Evolutionary conservation across 1,140 invertebrate species (phyloP).

Genomic region (Dreissena rostriformis): DNA sequence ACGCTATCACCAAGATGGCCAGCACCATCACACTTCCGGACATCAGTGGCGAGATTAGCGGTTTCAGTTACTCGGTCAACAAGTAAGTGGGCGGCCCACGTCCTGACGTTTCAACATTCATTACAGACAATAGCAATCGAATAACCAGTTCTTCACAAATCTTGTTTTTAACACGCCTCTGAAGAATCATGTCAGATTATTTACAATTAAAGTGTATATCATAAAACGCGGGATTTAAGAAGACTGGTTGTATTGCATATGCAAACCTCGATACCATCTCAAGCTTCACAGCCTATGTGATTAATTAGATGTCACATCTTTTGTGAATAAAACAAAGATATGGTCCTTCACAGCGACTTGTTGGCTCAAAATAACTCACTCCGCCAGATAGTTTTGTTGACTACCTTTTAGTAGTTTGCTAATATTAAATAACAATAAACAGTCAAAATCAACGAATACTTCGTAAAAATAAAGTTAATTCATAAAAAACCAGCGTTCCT

Average conservation of each 20-base stretch:
- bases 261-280: neutral
- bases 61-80: slow-evolving; percentile 18
- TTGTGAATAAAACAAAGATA: no score
- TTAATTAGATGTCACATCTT: no score
- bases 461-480: no score
- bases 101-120: neutral
- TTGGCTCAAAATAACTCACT: no score
- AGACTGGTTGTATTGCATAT: neutral
- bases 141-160: neutral
- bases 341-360: no score
- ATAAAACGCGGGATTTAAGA: neutral
- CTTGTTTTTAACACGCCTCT: neutral
- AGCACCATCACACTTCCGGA: slow-evolving; percentile 17
- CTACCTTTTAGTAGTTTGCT: no score
- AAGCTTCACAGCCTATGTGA: no score
- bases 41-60: slow-evolving; percentile 6
- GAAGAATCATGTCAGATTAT: neutral
- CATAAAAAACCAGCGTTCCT: no score
- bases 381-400: no score
- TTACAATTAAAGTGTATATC: neutral
- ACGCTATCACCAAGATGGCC: slow-evolving; percentile 20
- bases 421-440: no score
- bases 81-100: neutral
- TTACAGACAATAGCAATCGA: neutral
- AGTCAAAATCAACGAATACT: no score